Base-by-base conservation (phyloP, 2,888 invertebrate species). In the Dryomyza anilis region DNA sequence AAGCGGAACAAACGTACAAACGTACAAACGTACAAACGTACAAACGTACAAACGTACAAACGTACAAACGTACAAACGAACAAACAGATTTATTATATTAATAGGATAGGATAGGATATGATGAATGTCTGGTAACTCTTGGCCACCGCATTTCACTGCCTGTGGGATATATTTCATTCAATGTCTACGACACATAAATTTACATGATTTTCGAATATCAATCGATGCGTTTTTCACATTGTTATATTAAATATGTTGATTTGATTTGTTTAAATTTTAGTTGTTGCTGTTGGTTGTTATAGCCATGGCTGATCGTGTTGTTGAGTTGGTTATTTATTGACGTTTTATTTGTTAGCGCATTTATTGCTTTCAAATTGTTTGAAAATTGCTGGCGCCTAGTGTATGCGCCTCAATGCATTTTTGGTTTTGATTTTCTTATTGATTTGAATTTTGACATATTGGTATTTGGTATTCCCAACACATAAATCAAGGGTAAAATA, bases 331-430 rank as follows among this genome's bases (percentile, higher is more conserved):
- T 6, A 39, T 50, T 23, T 21, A 14, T 50, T 50, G 7, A 2
- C 25, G 14, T 50, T 50, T 50, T 7, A 23, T 21, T 21, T 50
- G 23, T 50, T 50, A n/a, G n/a, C n/a, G 48, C 48, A 50, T 50
- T 50, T 50, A 50, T 50, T 50, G 25, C 14, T 25, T 10, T 50
- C 48, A 50, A 50, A 50, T 50, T 50, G 48, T 50, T 50, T 50
- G 48, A 50, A 50, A 50, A 50, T 50, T 50, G 23, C 23, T 50
- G 48, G 48, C 48, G 48, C 48, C 48, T 43, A 43, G 43, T 43
- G 43, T 10, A 43, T 12, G 43, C 14, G 14, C n/a, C 43, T 5
- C 43, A 43, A 8, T 43, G 43, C 43, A 43, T 43, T 43, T 43
- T n/a, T n/a, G n/a, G n/a, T n/a, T n/a, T n/a, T n/a, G n/a, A n/a